Percentiles rank a stretch among this genome's conserved stretches.
Evolutionary conservation across 2,797 vertebrate genomes (phyloP).

Genomic region (Diceros bicornis): DNA sequence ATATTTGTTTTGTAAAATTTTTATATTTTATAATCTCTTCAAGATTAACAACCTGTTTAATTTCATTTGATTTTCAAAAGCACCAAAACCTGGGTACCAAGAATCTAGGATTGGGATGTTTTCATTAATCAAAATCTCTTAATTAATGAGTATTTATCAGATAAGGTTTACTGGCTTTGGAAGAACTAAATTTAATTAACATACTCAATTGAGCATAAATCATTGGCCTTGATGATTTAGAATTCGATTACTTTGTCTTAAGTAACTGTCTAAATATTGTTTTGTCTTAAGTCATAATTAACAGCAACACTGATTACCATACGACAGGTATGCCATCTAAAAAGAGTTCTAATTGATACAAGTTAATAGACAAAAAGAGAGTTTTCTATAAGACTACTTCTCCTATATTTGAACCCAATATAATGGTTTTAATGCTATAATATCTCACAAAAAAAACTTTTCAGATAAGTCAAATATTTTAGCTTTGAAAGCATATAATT

Average conservation of each 20-base stretch:
- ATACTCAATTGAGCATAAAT: not conserved
- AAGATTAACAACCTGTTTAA: slow-evolving; percentile 43
- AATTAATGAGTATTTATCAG: slow-evolving; percentile 52
- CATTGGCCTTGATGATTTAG: not conserved
- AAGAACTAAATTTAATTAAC: slow-evolving; percentile 65
- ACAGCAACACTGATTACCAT: not conserved
- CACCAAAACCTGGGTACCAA: not conserved
- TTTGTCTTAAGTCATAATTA: slow-evolving; percentile 19
- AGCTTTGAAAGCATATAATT: not conserved
- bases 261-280: not conserved
- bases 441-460: not conserved
- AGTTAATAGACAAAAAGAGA: not conserved
- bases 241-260: slow-evolving; percentile 39
- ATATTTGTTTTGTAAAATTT: not conserved
- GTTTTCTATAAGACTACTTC: not conserved
- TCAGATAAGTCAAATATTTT: not conserved
- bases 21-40: slow-evolving; percentile 25
- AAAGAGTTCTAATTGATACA: slow-evolving; percentile 22
- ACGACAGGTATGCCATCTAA: not conserved
- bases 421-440: not conserved
- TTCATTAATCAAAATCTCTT: slow-evolving; percentile 52
- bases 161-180: slow-evolving; percentile 24
- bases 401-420: not conserved
- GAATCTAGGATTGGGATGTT: not conserved
- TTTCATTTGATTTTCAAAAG: slow-evolving; percentile 15